phyloP scores from a whole-genome alignment of 2,113 vertebrate genomes.

The Pleuronectes platessa region DNA sequence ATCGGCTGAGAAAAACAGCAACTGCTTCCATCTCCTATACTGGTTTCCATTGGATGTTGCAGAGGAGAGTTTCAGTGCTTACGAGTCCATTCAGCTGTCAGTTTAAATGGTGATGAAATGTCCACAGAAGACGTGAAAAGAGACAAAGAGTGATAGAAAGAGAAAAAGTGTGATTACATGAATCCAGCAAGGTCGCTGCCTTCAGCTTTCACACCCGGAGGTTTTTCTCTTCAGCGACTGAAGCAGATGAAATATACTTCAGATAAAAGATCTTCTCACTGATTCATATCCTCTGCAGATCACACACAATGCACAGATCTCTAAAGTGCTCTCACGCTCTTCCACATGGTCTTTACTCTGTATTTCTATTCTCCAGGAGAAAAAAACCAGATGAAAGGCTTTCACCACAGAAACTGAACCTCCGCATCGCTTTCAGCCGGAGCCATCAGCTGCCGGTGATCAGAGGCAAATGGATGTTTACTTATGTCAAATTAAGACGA shows the following conservation, averaged over 20 bases:
- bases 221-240: neutral
- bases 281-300: neutral
- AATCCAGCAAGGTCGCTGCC: neutral
- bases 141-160: too few species aligned
- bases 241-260: neutral
- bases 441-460: slow-evolving; percentile 5
- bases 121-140: too few species aligned
- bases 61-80: too few species aligned
- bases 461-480: slow-evolving; percentile 27
- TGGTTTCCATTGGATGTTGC: too few species aligned
- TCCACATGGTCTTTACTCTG: neutral
- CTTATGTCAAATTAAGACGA: slow-evolving; percentile 9
- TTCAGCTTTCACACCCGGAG: neutral
- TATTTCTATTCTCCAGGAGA: neutral
- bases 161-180: neutral
- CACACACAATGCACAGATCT: neutral
- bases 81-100: too few species aligned
- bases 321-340: neutral
- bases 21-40: too few species aligned
- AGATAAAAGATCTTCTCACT: neutral
- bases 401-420: neutral
- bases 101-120: too few species aligned
- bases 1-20: too few species aligned
- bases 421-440: slow-evolving; percentile 14
- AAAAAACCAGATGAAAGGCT: slow-evolving; percentile 6